These are phyloP conservation scores for Chaenogobius annularis DNA, from an alignment of 2,113 vertebrate species.

Conservation along the genomic window DNA sequence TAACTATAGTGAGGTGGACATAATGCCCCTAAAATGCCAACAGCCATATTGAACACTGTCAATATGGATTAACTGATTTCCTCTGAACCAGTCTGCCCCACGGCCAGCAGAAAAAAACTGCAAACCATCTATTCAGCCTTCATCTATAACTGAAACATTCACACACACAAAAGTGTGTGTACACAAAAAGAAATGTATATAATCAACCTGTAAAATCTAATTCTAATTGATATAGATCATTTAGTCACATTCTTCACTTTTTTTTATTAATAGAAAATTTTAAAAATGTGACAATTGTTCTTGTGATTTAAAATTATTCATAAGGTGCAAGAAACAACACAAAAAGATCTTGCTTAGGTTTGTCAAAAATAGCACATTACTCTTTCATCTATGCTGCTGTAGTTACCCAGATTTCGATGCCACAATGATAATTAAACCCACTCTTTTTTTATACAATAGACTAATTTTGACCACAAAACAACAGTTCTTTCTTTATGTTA, in stretches of 20 bases:
- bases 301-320: background rate
- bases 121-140: too few species aligned
- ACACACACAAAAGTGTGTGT: too few species aligned
- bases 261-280: too few species aligned
- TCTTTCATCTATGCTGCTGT: background rate
- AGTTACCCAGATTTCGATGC: too few species aligned
- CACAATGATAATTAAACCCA: too few species aligned
- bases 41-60: background rate
- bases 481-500: too few species aligned
- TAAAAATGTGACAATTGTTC: too few species aligned
- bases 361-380: background rate
- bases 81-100: background rate
- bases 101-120: background rate
- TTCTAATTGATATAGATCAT: background rate
- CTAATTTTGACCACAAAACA: too few species aligned
- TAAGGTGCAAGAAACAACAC: background rate
- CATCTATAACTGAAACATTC: too few species aligned
- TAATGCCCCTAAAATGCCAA: background rate
- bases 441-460: too few species aligned
- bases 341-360: background rate
- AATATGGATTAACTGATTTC: background rate
- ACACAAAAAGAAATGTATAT: too few species aligned
- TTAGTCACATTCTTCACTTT: background rate
- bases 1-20: background rate
- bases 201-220: too few species aligned